Percentiles rank a stretch among this genome's conserved stretches.
Evolutionary conservation across 2,888 invertebrate species (phyloP).

Genomic region (Ashinkailepas kermadecensis): DNA sequence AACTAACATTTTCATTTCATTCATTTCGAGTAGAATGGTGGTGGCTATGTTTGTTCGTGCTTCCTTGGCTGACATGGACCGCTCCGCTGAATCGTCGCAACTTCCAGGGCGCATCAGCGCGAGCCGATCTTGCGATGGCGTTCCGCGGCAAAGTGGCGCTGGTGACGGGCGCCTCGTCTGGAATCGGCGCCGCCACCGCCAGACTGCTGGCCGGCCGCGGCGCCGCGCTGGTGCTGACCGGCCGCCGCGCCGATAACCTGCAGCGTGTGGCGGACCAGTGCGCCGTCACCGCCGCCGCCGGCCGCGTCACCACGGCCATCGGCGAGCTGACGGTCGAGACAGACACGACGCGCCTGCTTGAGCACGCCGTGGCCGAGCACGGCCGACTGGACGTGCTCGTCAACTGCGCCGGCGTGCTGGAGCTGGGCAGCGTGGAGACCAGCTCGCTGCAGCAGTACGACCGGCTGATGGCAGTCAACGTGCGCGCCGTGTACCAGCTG

Average conservation of each 20-base stretch:
- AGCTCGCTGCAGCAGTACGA: conserved; percentile 47
- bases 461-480: conserved; percentile 46
- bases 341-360: conserved; percentile 37
- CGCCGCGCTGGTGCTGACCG: conserved; percentile 62
- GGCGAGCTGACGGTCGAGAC: conserved; percentile 37
- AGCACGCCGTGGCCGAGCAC: conserved; percentile 38
- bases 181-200: conserved; percentile 64
- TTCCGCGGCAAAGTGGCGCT: conserved; percentile 5
- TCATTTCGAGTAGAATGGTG: too few species aligned
- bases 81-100: too few species aligned
- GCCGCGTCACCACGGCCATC: conserved; percentile 25
- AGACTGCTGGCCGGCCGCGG: conserved; percentile 65
- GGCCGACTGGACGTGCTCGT: conserved; percentile 39
- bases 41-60: too few species aligned
- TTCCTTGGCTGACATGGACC: too few species aligned
- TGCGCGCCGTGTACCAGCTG: conserved; percentile 48
- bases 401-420: conserved; percentile 48
- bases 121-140: background rate
- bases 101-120: too few species aligned
- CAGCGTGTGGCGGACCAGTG: conserved; percentile 55
- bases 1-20: too few species aligned
- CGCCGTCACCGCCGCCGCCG: conserved; percentile 34
- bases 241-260: conserved; percentile 61
- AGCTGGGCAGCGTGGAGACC: conserved; percentile 44
- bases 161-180: conserved; percentile 31